phyloP scores from a whole-genome alignment of 1,140 invertebrate species.

The Trachelipus rathkii region DNA sequence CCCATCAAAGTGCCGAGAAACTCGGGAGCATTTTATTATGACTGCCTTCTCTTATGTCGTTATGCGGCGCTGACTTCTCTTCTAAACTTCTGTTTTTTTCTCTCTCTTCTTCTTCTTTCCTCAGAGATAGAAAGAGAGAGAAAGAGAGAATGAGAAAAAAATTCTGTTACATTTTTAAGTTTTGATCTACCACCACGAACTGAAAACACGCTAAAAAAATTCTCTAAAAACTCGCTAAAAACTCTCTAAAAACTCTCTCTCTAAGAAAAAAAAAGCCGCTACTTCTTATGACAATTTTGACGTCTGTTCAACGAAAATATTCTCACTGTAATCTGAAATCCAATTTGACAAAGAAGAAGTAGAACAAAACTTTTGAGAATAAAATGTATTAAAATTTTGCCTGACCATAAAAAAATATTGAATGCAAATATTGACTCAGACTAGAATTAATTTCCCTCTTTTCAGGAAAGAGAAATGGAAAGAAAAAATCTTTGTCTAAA shows the following conservation, averaged over 20 bases:
- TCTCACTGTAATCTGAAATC: slow-evolving; percentile 41
- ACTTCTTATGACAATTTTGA: slow-evolving; percentile 15
- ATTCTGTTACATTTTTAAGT: background rate
- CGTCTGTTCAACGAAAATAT: slow-evolving; percentile 37
- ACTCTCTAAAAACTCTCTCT: background rate
- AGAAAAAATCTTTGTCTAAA: slow-evolving; percentile 20
- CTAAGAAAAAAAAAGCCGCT: too few relatives aligned
- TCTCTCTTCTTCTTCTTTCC: background rate
- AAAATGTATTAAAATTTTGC: background rate
- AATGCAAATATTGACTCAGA: slow-evolving; percentile 44
- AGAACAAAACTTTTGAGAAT: slow-evolving; percentile 18
- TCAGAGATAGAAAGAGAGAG: too few relatives aligned
- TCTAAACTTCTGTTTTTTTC: slow-evolving; percentile 33
- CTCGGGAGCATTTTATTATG: slow-evolving; percentile 30
- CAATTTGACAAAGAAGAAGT: slow-evolving; percentile 40
- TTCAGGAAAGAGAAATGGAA: slow-evolving; percentile 34
- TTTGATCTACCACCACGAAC: slow-evolving; percentile 1
- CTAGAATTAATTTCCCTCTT: slow-evolving; percentile 44
- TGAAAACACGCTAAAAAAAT: too few relatives aligned
- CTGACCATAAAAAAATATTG: slow-evolving; percentile 28
- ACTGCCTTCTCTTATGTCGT: slow-evolving; percentile 30
- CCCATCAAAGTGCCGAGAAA: slow-evolving; percentile 42
- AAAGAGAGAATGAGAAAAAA: background rate
- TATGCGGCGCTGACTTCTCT: slow-evolving; percentile 35
- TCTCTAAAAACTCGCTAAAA: too few relatives aligned